Base-by-base conservation (phyloP, 1,140 invertebrate species). In the Brachionus calyciflorus region DNA sequence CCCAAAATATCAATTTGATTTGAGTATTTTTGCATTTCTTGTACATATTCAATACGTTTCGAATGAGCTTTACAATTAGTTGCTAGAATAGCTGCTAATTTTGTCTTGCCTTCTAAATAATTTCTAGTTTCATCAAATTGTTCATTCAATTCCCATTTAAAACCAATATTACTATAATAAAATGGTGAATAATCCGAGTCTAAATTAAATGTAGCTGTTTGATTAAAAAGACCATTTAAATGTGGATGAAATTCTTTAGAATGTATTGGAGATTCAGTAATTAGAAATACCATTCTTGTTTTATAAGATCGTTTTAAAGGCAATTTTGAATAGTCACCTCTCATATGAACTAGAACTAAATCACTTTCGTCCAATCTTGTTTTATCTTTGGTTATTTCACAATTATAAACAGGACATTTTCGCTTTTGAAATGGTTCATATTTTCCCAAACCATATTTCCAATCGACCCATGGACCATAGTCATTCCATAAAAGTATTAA, bases 1-100 rank as follows among this genome's bases (percentile, higher is more conserved):
- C 79, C 81, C 73, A 55, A 80, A n/a, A 80, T 49, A 40, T 81
- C 80, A 6, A 81, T 79, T 48, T 14, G 17, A 24, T 33, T 9
- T 12, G 30, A 51, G 30, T 49, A 37, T 21, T 73, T 73, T 37
- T 51, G 69, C 46, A 73, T 51, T 55, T 73, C 30, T 48, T 19
- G 49, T 10, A 73, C 46, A 65, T 65, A 65, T 41, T 55, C 51
- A 4, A 55, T 40, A 51, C 69, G 37, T 49, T 73, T 73, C 12
- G 44, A 51, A 51, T 37, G 28, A 37, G 44, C 46, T 17, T 17
- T 33, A 33, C 69, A 73, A 73, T 73, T 49, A 10, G 19, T 37
- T 12, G 37, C 37, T n/a, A 73, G 14, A 41, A 41, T 51, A 9
- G 30, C 69, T 28, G 51, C 69, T 6, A 73, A 37, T 30, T 33